Evolutionary conservation across 2,888 invertebrate species (phyloP), one percentile per base, ranked within the genome.

Genomic region (Hypolimnas misippus): DNA sequence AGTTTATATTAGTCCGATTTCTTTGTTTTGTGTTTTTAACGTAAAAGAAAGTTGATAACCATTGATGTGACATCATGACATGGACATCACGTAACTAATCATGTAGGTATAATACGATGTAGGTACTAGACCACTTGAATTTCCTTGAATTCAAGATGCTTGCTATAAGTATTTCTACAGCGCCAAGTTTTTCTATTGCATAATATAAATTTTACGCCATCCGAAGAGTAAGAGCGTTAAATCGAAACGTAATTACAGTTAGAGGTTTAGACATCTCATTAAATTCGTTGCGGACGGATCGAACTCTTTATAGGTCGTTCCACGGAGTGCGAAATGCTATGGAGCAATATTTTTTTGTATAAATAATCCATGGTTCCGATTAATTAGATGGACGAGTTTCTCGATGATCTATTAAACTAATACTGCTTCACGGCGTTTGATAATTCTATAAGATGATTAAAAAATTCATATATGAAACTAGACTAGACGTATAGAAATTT

Each of bases 251-350:
- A 57, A 65, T 62, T 65, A 56, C 61, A 58, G 60, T 14, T 58
- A 38, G 40, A 58, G 17, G 57, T 64, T 63, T 52, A 50, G 60
- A 55, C 56, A 65, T 61, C 67, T 68, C 62, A 60, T 70, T 61
- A 61, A 60, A 65, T 61, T 66, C 35, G 63, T 29, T 56, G 61
- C 64, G 50, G 58, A 54, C 35, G 51, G 53, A 54, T 54, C 53
- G 50, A 38, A 31, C 19, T 46, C 19, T 59, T 38, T 35, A 46
- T 31, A 54, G 58, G 53, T 56, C 38, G 17, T 31, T 57, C 49
- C 44, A 33, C 33, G 51, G 40, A 52, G 44, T 29, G 16, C 33
- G 40, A 53, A 55, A 53, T 12, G 25, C 35, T 21, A 25, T 46
- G 50, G 38, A 4, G 54, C 54, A 65, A 65, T 33, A 1, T 16